Conservation (phyloP, 2,888 invertebrate genomes). For the Lepeophtheirus nordmannii region DNA sequence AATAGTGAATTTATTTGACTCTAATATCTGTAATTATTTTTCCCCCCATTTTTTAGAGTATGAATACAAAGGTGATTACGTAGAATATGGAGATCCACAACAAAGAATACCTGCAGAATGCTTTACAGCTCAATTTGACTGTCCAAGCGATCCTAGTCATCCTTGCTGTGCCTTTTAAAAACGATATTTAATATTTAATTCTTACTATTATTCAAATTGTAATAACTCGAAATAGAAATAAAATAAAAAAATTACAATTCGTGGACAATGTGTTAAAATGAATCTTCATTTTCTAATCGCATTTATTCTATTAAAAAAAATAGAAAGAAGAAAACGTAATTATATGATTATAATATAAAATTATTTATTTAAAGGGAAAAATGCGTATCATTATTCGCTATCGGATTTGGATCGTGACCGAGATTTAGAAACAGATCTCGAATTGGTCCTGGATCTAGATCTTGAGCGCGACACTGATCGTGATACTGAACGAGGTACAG, state of each 20-base stretch:
- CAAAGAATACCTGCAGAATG: conserved; percentile 9
- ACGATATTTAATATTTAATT: neutral
- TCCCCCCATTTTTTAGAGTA: neutral
- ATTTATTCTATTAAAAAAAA: neutral
- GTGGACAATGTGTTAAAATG: too few species aligned
- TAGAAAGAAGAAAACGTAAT: neutral
- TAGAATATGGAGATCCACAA: neutral
- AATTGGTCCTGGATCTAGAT: conserved; percentile 21
- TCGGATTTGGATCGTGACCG: neutral
- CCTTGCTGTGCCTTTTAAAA: neutral
- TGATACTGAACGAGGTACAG: conserved; percentile 4
- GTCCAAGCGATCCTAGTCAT: neutral
- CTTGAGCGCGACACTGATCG: conserved; percentile 25
- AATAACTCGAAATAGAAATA: too few species aligned
- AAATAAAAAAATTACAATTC: too few species aligned
- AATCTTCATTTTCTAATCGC: neutral
- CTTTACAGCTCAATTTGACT: neutral
- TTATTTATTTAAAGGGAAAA: neutral
- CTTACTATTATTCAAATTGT: too few species aligned
- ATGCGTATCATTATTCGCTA: neutral
- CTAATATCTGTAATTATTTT: too few species aligned
- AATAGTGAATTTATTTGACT: neutral
- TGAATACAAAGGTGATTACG: neutral
- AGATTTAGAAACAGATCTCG: conserved; percentile 5
- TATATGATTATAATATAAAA: neutral